Evolutionary conservation across 2,888 invertebrate genomes (phyloP).

Genomic region (Drosophila meridionalis): DNA sequence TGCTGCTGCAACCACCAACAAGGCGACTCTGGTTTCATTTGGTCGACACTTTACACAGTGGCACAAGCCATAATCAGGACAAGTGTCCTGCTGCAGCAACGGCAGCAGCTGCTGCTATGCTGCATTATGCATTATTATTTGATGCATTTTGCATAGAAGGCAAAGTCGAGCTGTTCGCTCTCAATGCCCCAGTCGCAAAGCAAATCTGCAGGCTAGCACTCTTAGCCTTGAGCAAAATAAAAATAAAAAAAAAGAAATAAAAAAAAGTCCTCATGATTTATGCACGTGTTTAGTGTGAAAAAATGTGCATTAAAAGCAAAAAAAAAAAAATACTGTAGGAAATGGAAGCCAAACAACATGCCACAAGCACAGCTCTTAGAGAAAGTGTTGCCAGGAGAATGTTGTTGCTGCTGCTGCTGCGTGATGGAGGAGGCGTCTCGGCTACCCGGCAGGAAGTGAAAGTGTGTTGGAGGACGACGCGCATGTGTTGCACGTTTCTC

Average conservation of each 20-base stretch:
- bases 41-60: slow-evolving; percentile 54
- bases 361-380: slow-evolving; percentile 31
- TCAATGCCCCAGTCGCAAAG: slow-evolving; percentile 53
- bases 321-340: not conserved
- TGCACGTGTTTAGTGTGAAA: slow-evolving; percentile 81
- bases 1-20: slow-evolving; percentile 34
- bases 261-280: slow-evolving; percentile 70
- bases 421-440: slow-evolving; percentile 19
- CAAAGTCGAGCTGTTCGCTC: slow-evolving; percentile 42
- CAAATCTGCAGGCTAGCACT: slow-evolving; percentile 46
- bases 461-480: slow-evolving; percentile 63
- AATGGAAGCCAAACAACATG: slow-evolving; percentile 19
- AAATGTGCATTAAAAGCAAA: slow-evolving; percentile 77
- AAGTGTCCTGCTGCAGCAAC: slow-evolving; percentile 71
- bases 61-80: slow-evolving; percentile 73
- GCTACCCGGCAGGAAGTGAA: slow-evolving; percentile 66
- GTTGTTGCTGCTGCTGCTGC: not conserved
- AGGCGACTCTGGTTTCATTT: slow-evolving; percentile 38
- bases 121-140: slow-evolving; percentile 77
- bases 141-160: slow-evolving; percentile 56
- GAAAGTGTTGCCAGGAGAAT: slow-evolving; percentile 69
- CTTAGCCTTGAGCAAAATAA: slow-evolving; percentile 75
- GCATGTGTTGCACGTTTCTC: slow-evolving; percentile 49
- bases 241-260: not conserved
- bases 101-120: slow-evolving; percentile 36